Evolutionary conservation across 2,888 invertebrate genomes (phyloP).

Genomic region (Athripsodes cinereus): DNA sequence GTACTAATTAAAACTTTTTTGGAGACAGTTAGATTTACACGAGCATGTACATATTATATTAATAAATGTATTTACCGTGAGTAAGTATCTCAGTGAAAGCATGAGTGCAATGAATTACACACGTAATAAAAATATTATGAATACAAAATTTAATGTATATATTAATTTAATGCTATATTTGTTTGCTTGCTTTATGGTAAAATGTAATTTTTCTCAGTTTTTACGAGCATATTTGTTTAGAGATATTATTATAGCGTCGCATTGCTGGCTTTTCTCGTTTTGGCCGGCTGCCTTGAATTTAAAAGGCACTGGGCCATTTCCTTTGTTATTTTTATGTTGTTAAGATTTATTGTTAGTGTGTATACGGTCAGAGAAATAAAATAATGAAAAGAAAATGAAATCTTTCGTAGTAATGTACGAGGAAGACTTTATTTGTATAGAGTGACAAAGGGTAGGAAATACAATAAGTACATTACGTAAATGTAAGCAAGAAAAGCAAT

Average conservation of each 20-base stretch:
- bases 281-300: slow-evolving; percentile 26
- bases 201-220: slow-evolving; percentile 17
- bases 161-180: slow-evolving; percentile 10
- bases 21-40: too few species aligned
- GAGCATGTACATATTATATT: too few species aligned
- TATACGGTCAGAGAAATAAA: slow-evolving; percentile 24
- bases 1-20: too few species aligned
- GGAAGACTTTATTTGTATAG: slow-evolving; percentile 20
- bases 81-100: too few species aligned
- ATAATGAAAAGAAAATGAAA: slow-evolving; percentile 24
- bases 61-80: too few species aligned
- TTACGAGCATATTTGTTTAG: slow-evolving; percentile 20
- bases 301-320: slow-evolving; percentile 27
- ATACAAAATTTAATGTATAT: neutral
- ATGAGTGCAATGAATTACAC: too few species aligned
- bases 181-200: slow-evolving; percentile 14
- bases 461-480: slow-evolving; percentile 2
- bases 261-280: slow-evolving; percentile 26
- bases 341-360: slow-evolving; percentile 26
- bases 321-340: slow-evolving; percentile 27
- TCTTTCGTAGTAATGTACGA: slow-evolving; percentile 3
- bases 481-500: slow-evolving; percentile 9
- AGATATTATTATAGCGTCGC: slow-evolving; percentile 20
- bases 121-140: neutral
- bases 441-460: slow-evolving; percentile 20